A percentile compares a stretch with the other conserved stretches of the same genome.
Evolutionary conservation across 2,888 invertebrate genomes (phyloP).

Genomic region (Trachelus tabidus): DNA sequence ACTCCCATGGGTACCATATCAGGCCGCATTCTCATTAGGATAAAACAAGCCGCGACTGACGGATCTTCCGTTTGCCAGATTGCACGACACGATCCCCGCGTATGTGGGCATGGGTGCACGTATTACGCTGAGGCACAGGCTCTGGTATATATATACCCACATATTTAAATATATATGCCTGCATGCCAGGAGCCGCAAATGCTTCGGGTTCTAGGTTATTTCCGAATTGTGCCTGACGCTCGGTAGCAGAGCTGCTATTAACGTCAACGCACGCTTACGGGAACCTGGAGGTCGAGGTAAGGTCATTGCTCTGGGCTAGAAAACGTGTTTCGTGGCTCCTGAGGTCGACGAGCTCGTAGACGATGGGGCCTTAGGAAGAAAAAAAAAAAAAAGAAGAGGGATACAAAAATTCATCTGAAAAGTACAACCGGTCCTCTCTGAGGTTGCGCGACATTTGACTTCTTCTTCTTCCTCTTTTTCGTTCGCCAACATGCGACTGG

Average conservation of each 20-base stretch:
- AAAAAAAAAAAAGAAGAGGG: not conserved
- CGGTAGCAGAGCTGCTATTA: not conserved
- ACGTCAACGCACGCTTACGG: not conserved
- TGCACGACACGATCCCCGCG: conserved; percentile 1
- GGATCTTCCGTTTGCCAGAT: conserved; percentile 5
- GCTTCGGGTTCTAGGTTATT: not conserved
- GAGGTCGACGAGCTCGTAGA: not conserved
- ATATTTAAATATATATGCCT: not conserved
- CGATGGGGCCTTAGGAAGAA: not conserved
- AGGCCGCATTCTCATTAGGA: conserved; percentile 57
- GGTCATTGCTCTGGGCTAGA: not conserved
- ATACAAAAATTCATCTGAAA: conserved; percentile 1
- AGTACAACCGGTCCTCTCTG: conserved; percentile 1
- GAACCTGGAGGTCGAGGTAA: not conserved
- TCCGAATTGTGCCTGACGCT: not conserved
- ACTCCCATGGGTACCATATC: conserved; percentile 26
- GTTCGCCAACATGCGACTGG: not conserved
- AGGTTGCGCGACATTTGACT: conserved; percentile 7
- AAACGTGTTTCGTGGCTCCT: not conserved
- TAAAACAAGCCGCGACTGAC: conserved; percentile 51
- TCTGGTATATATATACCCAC: not conserved
- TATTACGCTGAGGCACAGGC: not conserved
- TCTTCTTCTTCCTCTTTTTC: not conserved
- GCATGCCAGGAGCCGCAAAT: not conserved
- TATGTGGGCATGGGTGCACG: not conserved